These are phyloP conservation scores for Trichacis sp. DNA, from an alignment of 2,888 invertebrate species.

Conservation along the genomic window DNA sequence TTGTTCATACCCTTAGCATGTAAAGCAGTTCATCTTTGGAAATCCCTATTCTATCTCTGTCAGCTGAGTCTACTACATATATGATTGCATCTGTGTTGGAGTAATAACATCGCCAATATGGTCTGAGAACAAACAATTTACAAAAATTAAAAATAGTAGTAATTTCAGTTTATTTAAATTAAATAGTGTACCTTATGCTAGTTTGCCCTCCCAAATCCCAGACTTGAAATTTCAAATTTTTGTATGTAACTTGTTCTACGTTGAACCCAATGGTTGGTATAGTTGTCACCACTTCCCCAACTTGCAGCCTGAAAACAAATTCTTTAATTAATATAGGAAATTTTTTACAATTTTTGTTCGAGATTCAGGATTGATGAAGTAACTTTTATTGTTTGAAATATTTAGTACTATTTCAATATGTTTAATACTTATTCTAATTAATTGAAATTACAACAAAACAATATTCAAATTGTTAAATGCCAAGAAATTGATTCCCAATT, in stretches of 20 bases:
- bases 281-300: constrained; percentile 98
- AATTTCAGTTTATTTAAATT: no score
- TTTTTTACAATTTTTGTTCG: no score
- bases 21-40: constrained; percentile 98
- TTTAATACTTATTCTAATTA: no score
- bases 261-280: constrained; percentile 99
- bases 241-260: constrained; percentile 98
- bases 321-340: no score
- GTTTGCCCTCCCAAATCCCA: constrained; percentile 99
- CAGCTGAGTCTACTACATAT: constrained; percentile 99
- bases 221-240: constrained; percentile 99
- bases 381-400: no score
- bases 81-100: constrained; percentile 99
- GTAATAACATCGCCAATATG: constrained; percentile 99
- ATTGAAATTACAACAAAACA: no score
- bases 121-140: constrained; percentile 76
- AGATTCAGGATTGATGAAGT: no score
- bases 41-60: constrained; percentile 98
- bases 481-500: no score
- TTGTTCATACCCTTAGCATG: constrained; percentile 94
- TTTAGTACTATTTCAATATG: no score
- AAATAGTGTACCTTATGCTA: constrained; percentile 95
- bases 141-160: no score
- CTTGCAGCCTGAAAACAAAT: constrained; percentile 79
- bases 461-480: no score